A percentile compares a stretch with the other conserved stretches of the same genome.
These are phyloP conservation scores for Metellina segmentata DNA, from an alignment of 2,888 invertebrate genomes.

Conservation along the genomic window DNA sequence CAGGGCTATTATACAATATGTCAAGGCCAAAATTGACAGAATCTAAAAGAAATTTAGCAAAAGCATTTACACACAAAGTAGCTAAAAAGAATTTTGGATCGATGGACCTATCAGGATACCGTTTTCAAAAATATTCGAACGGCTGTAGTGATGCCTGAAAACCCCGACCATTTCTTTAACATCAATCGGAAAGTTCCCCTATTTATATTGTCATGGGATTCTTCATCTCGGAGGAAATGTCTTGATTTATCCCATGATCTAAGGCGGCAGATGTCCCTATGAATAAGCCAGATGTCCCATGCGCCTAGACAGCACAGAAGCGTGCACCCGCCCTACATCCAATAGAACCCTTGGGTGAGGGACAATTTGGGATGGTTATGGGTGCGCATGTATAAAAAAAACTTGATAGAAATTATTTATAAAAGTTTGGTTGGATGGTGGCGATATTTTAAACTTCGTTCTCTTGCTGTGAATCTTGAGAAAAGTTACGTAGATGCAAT, in stretches of 20 bases:
- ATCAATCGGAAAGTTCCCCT: background rate
- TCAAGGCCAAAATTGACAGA: too few relatives aligned
- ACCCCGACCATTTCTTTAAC: background rate
- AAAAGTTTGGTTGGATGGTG: too few relatives aligned
- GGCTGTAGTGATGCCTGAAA: too few relatives aligned
- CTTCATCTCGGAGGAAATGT: background rate
- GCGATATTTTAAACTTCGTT: too few relatives aligned
- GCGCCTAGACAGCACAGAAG: background rate
- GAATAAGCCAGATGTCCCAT: slow-evolving; percentile 1
- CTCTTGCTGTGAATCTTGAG: too few relatives aligned
- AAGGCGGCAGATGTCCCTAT: slow-evolving; percentile 7
- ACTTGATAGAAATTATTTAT: background rate
- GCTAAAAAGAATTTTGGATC: too few relatives aligned
- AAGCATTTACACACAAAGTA: too few relatives aligned
- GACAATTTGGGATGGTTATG: background rate
- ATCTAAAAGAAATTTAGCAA: too few relatives aligned
- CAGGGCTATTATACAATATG: too few relatives aligned
- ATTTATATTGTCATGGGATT: background rate
- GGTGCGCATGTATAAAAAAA: background rate
- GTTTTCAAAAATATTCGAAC: too few relatives aligned
- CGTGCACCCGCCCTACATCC: background rate
- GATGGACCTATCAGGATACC: too few relatives aligned
- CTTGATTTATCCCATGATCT: slow-evolving; percentile 1
- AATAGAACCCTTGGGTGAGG: background rate
- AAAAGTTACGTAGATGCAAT: too few relatives aligned